These are phyloP conservation scores for Tuta absoluta DNA, from an alignment of 2,888 invertebrate species.

Conservation along the genomic window DNA sequence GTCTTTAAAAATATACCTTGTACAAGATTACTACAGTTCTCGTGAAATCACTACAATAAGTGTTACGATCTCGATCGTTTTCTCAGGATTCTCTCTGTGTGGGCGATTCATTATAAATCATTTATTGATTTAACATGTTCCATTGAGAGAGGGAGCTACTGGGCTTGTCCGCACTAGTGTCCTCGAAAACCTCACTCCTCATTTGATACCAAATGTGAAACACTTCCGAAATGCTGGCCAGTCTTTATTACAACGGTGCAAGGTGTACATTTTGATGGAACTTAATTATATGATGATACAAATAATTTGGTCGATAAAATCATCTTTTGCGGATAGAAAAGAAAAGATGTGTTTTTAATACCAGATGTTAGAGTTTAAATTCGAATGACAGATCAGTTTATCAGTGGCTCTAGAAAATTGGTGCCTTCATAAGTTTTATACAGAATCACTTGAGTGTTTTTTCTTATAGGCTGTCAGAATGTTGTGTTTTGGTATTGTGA, in stretches of 20 bases:
- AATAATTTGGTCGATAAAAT: neutral
- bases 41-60: too few relatives aligned
- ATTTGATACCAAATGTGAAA: neutral
- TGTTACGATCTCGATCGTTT: neutral
- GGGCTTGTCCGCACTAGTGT: slow-evolving; percentile 54
- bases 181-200: neutral
- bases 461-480: slow-evolving; percentile 37
- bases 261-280: slow-evolving; percentile 38
- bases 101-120: slow-evolving; percentile 64
- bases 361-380: neutral
- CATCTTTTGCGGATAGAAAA: neutral
- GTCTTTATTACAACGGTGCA: slow-evolving; percentile 21
- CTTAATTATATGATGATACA: neutral
- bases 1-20: too few relatives aligned
- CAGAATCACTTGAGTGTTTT: slow-evolving; percentile 66
- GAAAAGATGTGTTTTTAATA: neutral
- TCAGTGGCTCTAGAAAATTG: neutral
- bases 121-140: slow-evolving; percentile 64
- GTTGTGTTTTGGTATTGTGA: slow-evolving; percentile 55
- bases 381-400: neutral
- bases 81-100: slow-evolving; percentile 48
- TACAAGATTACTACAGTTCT: too few relatives aligned
- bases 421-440: slow-evolving; percentile 49
- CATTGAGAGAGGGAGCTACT: slow-evolving; percentile 70
- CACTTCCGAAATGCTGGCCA: neutral